Evolutionary conservation across 1,140 invertebrate genomes (phyloP).

Genomic region (Brachionus koreanus): DNA sequence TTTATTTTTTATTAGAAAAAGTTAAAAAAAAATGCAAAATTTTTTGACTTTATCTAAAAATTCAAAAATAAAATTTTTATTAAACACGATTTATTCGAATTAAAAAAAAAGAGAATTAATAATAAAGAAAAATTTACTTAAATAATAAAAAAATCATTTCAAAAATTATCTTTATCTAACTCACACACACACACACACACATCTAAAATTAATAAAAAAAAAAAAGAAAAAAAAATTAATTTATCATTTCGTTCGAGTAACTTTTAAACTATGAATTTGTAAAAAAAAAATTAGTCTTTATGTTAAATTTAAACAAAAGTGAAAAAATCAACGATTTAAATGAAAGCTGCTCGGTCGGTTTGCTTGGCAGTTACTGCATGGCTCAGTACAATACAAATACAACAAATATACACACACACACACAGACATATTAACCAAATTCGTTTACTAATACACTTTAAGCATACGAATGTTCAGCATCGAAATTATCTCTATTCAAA

Average conservation of each 20-base stretch:
- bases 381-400: neutral
- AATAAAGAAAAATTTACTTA: neutral
- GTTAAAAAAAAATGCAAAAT: too few species aligned
- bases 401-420: neutral
- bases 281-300: neutral
- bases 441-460: neutral
- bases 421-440: neutral
- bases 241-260: too few species aligned
- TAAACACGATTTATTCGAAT: neutral
- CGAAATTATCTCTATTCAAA: conserved; percentile 11
- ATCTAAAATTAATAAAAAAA: neutral
- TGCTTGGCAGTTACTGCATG: neutral
- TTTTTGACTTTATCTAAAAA: too few species aligned
- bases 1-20: too few species aligned
- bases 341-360: neutral
- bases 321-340: neutral
- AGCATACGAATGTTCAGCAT: neutral
- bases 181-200: neutral
- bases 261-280: too few species aligned
- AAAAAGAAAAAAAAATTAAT: neutral
- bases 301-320: neutral
- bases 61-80: neutral
- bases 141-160: neutral
- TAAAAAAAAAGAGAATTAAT: neutral
- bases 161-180: neutral